Evolutionary conservation across 1,140 invertebrate species (phyloP).

Genomic region (Pectinophora gossypiella): DNA sequence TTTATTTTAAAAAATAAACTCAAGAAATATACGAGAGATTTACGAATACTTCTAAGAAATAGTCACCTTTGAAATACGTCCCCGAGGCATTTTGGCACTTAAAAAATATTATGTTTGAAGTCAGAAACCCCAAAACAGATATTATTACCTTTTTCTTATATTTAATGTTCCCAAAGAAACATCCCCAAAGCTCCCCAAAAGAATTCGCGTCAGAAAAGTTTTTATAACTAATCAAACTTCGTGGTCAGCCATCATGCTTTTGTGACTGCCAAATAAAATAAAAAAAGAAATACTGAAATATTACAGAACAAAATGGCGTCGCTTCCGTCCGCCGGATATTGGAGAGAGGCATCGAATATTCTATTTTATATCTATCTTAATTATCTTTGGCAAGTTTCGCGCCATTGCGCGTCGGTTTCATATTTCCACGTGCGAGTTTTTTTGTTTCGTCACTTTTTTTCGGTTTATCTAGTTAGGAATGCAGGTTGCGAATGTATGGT

Average conservation of each 20-base stretch:
- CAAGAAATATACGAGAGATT: too few relatives aligned
- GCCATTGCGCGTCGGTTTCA: constrained; percentile 33
- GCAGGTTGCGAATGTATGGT: background rate
- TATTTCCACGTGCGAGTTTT: constrained; percentile 5
- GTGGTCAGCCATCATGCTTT: background rate
- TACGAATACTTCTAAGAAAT: too few relatives aligned
- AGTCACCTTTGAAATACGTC: too few relatives aligned
- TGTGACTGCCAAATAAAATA: constrained; percentile 13
- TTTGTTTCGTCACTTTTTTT: background rate
- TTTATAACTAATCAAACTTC: background rate
- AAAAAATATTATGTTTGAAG: too few relatives aligned
- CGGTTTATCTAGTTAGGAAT: background rate
- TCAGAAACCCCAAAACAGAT: too few relatives aligned
- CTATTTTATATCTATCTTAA: constrained; percentile 68
- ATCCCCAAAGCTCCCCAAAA: background rate
- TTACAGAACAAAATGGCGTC: constrained; percentile 54
- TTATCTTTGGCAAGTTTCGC: constrained; percentile 58
- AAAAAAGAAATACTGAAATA: constrained; percentile 29
- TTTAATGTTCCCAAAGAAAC: too few relatives aligned
- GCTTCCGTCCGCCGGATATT: constrained; percentile 50
- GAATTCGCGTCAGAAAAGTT: background rate
- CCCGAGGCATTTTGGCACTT: too few relatives aligned
- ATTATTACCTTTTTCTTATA: too few relatives aligned
- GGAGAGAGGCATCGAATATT: constrained; percentile 58
- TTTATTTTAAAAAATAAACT: too few relatives aligned